phyloP scores from a whole-genome alignment of 2,888 invertebrate species.

The Microdon myrmicae region DNA sequence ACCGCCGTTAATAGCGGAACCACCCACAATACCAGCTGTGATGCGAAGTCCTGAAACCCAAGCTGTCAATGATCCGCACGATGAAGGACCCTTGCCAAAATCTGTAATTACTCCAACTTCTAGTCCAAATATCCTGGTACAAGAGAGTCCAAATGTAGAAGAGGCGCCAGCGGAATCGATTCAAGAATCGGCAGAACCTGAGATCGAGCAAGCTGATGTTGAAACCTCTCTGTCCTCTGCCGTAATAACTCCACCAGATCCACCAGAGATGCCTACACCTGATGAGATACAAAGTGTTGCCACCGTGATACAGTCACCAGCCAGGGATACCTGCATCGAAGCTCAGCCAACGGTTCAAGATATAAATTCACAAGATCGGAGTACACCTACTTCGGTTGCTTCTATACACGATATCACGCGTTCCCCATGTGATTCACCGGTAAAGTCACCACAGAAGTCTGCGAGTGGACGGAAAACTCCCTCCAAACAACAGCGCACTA shows the following conservation, averaged over 20 bases:
- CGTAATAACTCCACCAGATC: neutral
- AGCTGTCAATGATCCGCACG: neutral
- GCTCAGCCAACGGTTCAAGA: constrained; percentile 33
- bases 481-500: constrained; percentile 50
- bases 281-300: constrained; percentile 7
- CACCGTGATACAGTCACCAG: constrained; percentile 10
- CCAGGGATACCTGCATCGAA: constrained; percentile 30
- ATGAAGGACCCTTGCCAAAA: too few species aligned
- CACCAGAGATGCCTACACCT: constrained; percentile 13
- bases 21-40: neutral
- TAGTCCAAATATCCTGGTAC: constrained; percentile 16
- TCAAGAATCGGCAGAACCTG: neutral
- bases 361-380: constrained; percentile 17
- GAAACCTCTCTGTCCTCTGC: neutral
- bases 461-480: constrained; percentile 37
- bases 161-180: constrained; percentile 1
- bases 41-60: constrained; percentile 1
- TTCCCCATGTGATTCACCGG: constrained; percentile 13
- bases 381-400: constrained; percentile 21
- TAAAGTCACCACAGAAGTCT: constrained; percentile 33
- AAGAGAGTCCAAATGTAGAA: neutral
- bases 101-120: too few species aligned
- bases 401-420: constrained; percentile 30
- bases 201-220: neutral
- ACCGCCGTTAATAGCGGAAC: constrained; percentile 53